A percentile compares a stretch with the other conserved stretches of the same genome.
These are phyloP conservation scores for Agonopterix alstromeriana DNA, from an alignment of 2,888 invertebrate genomes.

Conservation along the genomic window DNA sequence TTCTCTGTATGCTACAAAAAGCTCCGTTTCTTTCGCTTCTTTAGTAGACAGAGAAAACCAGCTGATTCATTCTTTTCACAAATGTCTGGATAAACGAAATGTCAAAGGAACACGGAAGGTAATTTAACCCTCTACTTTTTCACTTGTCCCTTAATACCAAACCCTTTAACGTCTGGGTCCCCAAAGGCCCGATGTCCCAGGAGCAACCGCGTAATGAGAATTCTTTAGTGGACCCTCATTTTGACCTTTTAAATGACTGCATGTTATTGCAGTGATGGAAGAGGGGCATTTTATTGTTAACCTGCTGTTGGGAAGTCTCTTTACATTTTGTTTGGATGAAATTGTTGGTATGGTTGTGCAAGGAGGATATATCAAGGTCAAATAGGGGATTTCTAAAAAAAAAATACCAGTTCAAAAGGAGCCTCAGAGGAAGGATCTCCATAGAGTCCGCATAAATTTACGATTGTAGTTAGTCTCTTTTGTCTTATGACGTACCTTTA, in stretches of 20 bases:
- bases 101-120: no score
- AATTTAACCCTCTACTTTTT: no score
- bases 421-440: no score
- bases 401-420: no score
- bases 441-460: no score
- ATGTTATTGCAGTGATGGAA: slow-evolving; percentile 19
- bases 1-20: no score
- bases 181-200: slow-evolving; percentile 11
- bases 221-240: slow-evolving; percentile 29
- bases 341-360: neutral
- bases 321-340: neutral
- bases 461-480: no score
- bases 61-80: no score
- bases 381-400: neutral
- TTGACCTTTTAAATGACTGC: slow-evolving; percentile 13
- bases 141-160: slow-evolving; percentile 2
- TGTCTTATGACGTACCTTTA: no score
- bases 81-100: no score
- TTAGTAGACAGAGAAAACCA: no score
- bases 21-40: no score
- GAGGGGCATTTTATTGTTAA: neutral
- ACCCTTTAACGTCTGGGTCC: slow-evolving; percentile 20
- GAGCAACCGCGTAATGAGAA: slow-evolving; percentile 39
- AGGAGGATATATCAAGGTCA: neutral
- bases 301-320: neutral